phyloP scores from a whole-genome alignment of 2,797 vertebrate species.

The Euthynnus affinis region DNA sequence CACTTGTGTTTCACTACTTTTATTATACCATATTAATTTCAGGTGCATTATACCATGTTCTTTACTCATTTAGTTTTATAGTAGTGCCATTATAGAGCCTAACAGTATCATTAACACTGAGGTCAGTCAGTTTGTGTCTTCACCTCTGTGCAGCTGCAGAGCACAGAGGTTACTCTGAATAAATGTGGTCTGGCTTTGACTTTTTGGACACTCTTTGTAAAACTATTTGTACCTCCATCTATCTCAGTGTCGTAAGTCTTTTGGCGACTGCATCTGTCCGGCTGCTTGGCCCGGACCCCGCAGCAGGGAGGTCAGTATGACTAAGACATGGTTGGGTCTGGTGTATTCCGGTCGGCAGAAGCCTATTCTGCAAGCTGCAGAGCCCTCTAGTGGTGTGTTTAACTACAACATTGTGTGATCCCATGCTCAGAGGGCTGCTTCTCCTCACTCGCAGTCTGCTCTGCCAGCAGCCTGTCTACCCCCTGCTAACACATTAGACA shows the following conservation, averaged over 20 bases:
- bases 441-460: conserved; percentile 36
- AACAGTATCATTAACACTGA: conserved; percentile 65
- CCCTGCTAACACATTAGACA: conserved; percentile 59
- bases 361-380: conserved; percentile 80
- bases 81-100: conserved; percentile 53
- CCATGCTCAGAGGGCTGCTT: conserved; percentile 30
- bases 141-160: conserved; percentile 68
- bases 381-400: conserved; percentile 82
- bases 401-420: conserved; percentile 16
- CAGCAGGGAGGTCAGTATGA: conserved; percentile 55
- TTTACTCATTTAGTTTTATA: conserved; percentile 47
- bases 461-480: conserved; percentile 64
- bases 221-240: conserved; percentile 73
- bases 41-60: conserved; percentile 52
- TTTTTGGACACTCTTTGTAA: conserved; percentile 63
- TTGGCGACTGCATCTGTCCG: conserved; percentile 61
- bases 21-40: conserved; percentile 54
- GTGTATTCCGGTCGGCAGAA: not conserved
- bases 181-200: conserved; percentile 63
- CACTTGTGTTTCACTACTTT: conserved; percentile 35
- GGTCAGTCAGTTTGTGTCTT: conserved; percentile 61
- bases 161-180: conserved; percentile 56
- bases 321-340: conserved; percentile 41
- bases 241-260: conserved; percentile 67
- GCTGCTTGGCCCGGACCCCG: conserved; percentile 63